phyloP scores from a whole-genome alignment of 35 echinoderm and acorn worm species.

The Heliocidaris erythrogramma region DNA sequence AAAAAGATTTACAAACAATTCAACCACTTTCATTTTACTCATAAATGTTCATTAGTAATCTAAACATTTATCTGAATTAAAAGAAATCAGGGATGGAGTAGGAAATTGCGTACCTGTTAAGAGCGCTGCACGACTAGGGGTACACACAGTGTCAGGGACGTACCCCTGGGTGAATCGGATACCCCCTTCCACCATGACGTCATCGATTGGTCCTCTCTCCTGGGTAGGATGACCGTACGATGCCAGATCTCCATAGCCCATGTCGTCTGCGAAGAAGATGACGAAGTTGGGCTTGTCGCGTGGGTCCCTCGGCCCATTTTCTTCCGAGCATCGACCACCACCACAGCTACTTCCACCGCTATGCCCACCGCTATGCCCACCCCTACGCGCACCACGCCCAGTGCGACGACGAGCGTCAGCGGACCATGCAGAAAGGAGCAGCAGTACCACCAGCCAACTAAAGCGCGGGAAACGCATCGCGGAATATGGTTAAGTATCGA shows the following conservation, averaged over 20 bases:
- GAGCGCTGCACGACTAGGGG: constrained; percentile 57
- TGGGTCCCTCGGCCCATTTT: constrained; percentile 11
- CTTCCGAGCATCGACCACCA: background rate
- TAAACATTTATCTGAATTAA: no score
- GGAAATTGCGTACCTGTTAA: constrained; percentile 46
- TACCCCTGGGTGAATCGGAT: constrained; percentile 61
- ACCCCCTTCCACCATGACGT: constrained; percentile 40
- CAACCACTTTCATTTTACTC: no score
- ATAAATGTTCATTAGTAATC: no score
- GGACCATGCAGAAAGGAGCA: background rate
- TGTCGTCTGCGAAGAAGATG: constrained; percentile 71
- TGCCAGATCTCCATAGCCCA: constrained; percentile 82
- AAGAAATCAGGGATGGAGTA: no score
- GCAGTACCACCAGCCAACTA: background rate
- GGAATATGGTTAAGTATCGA: background rate
- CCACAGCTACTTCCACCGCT: background rate
- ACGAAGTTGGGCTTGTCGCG: constrained; percentile 78
- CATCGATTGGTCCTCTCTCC: constrained; percentile 55
- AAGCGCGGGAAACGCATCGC: background rate
- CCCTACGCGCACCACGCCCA: no score
- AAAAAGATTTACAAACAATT: no score
- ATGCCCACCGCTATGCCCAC: no score
- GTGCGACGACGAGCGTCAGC: background rate
- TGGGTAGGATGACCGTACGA: constrained; percentile 72
- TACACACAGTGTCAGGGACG: constrained; percentile 40